Base-by-base conservation (phyloP, 2,888 invertebrate species). In the Spilosoma lubricipeda region DNA sequence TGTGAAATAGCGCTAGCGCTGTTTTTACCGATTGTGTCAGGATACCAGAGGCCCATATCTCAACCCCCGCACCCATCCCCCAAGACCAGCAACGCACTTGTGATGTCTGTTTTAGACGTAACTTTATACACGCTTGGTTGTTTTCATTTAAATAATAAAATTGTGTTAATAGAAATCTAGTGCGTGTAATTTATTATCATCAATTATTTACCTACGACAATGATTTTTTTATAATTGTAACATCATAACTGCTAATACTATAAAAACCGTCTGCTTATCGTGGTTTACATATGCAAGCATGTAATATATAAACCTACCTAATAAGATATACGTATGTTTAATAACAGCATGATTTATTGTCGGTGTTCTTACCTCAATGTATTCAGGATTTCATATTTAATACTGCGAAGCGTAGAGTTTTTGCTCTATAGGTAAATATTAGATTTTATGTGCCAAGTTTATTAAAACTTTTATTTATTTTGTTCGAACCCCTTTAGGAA, bases 391-490 rank as follows among this genome's bases (percentile, higher is more conserved):
- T 30, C 27, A 27, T 20, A 20, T 67, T 67, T 67, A 67, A 45
- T 67, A 45, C 27, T 42, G 3, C n/a, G 13, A 20, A 45, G 33
- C 65, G 52, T 33, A 59, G n/a, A 72, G 63, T 23, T 63, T 45
- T 30, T 1, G 13, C 63, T 23, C 52, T 71, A 66, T 75, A 11
- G 9, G 11, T n/a, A 71, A 80, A 77, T 72, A 69, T 42, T 33
- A 33, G 27, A 71, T 78, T 78, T 78, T 83, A 80, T 72, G 81
- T 64, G 36, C 18, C 59, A 76, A 85, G 65, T 83, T 83, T 79
- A 77, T 75, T 70, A 30, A 23, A 59, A 36, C 18, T 52, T 81
- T 83, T 73, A 75, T 77, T 48, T 79, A 70, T 70, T 73, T 70
- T 63, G 74, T 56, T 77, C 77, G 71, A 36, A 67, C 27, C 18